Base-by-base conservation (phyloP, 2,797 vertebrate species). In the Coregonus ussuriensis region DNA sequence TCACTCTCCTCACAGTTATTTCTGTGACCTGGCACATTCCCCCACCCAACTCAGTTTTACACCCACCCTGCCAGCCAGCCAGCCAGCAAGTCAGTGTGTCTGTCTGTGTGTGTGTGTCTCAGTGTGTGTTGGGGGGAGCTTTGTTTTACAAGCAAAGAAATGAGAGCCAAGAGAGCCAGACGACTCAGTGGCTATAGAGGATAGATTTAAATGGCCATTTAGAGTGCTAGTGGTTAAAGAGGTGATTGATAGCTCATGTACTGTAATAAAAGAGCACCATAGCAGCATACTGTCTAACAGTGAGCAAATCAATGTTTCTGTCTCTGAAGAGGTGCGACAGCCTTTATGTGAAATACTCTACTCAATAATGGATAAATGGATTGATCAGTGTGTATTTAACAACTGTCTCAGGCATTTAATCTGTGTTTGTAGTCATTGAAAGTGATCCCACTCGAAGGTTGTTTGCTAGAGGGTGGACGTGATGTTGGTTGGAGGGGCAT, bases 401-500 rank as follows among this genome's bases (percentile, higher is more conserved):
- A 47, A 21, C 21, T 21, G 0, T 47, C 9, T 47, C 41, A 47
- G 41, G 2, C 9, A 47, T 47, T 47, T 47, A 0, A 47, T 47
- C 41, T 11, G 41, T 47, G 41, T 47, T 47, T 11, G 41, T 47
- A 3, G 41, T 3, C 41, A 3, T 47, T 47, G 41, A 47, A 47
- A 1, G 63, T 53, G 66, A 68, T 33, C n/a, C 63, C 29, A 31
- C 31, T 29, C 75, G 13, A 56, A 3, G 51, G 15, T 47, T 4
- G 47, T 65, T 18, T 88, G 87, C 88, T 80, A 78, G 77, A 85
- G 83, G 33, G 68, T 53, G 70, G 35, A 79, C 29, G 77, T 47
- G 68, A 14, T 65, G n/a, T 52, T 35, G 31, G 7, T 35, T 62
- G 65, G 63, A 0, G 63, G 25, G 65, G 16, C 35, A 65, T 0